These are phyloP conservation scores for Mactra quadrangularis DNA, from an alignment of 1,140 invertebrate genomes.

Conservation along the genomic window DNA sequence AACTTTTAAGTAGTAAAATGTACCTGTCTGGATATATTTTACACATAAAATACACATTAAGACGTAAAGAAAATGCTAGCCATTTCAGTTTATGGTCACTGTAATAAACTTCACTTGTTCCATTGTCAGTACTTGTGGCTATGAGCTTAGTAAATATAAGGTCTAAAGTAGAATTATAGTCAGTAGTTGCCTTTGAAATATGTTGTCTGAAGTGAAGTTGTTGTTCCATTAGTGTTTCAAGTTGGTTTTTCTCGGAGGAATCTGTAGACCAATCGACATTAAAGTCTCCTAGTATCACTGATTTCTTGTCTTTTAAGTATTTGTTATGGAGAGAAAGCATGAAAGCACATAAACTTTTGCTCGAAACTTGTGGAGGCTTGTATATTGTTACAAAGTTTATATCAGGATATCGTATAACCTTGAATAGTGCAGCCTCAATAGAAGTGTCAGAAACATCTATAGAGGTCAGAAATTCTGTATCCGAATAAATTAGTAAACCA, in stretches of 20 bases:
- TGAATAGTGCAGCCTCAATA: not conserved
- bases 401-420: not conserved
- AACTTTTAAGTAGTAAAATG: too few relatives aligned
- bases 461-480: not conserved
- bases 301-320: not conserved
- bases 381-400: not conserved
- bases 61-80: too few relatives aligned
- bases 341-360: not conserved
- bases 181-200: not conserved
- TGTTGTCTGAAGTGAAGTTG: not conserved
- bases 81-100: not conserved
- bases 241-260: not conserved
- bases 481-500: not conserved
- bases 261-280: not conserved
- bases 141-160: constrained; percentile 6
- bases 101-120: not conserved
- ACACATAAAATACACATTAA: too few relatives aligned
- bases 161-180: constrained; percentile 3
- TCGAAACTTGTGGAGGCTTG: not conserved
- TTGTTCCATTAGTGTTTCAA: not conserved
- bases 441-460: not conserved
- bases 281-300: constrained; percentile 1
- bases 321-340: not conserved
- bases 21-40: too few relatives aligned
- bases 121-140: not conserved